These are phyloP conservation scores for Hoplias malabaricus DNA, from an alignment of 2,113 vertebrate species.

Conservation along the genomic window DNA sequence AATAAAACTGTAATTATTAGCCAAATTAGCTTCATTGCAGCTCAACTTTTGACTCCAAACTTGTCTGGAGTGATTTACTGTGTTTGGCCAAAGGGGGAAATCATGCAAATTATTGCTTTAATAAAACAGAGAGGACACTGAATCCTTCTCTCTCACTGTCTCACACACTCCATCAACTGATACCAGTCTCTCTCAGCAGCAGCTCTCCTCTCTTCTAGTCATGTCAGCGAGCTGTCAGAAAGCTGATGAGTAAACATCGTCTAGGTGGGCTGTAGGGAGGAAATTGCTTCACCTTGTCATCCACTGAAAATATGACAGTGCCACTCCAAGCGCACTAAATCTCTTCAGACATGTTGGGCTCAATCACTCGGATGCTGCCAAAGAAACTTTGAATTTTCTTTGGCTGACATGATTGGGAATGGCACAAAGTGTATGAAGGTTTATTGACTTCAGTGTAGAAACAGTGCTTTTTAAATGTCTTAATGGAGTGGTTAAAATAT, in stretches of 20 bases:
- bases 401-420: not conserved
- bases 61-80: not conserved
- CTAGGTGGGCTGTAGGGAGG: constrained; percentile 11
- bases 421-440: not conserved
- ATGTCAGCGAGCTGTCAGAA: constrained; percentile 39
- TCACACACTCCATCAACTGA: constrained; percentile 1
- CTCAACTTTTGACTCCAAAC: not conserved
- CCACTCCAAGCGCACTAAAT: constrained; percentile 29
- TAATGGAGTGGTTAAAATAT: not conserved
- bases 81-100: too few species aligned
- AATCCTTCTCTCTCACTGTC: not conserved
- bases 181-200: constrained; percentile 1
- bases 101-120: not conserved
- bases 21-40: not conserved
- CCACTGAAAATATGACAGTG: constrained; percentile 12
- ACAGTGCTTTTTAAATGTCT: not conserved
- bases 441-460: not conserved
- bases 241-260: constrained; percentile 28
- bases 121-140: not conserved
- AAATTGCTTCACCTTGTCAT: constrained; percentile 16
- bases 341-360: not conserved
- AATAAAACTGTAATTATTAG: not conserved
- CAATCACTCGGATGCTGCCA: not conserved
- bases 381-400: not conserved
- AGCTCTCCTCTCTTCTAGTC: not conserved